Evolutionary conservation across 1,140 invertebrate genomes (phyloP).

Genomic region (Drosophila sproati): DNA sequence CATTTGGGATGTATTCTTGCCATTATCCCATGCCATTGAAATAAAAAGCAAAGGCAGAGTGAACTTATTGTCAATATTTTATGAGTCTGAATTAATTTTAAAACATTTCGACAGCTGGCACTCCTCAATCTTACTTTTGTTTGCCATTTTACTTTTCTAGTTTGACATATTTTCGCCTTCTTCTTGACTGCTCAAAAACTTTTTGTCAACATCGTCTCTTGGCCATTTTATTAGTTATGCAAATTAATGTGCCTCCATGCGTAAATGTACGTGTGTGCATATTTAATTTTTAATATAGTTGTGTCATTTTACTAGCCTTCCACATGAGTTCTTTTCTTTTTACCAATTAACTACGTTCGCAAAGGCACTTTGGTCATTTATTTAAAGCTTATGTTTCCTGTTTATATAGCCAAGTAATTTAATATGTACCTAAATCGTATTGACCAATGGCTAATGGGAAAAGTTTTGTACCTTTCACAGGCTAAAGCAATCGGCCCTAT

Average conservation of each 20-base stretch:
- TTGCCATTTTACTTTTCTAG: slow-evolving; percentile 68
- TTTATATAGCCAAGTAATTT: no score
- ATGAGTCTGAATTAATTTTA: slow-evolving; percentile 81
- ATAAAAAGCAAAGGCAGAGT: not conserved
- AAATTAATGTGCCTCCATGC: slow-evolving; percentile 79
- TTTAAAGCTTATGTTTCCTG: not conserved
- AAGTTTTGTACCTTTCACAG: no score
- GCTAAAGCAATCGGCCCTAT: no score
- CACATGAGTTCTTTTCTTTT: not conserved
- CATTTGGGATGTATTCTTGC: slow-evolving; percentile 28
- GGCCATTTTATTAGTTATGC: slow-evolving; percentile 74
- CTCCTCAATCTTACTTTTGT: slow-evolving; percentile 47
- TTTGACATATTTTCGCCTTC: slow-evolving; percentile 70
- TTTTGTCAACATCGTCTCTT: slow-evolving; percentile 33
- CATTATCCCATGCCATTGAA: slow-evolving; percentile 35
- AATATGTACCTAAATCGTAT: no score
- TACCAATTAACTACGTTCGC: not conserved
- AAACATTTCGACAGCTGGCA: slow-evolving; percentile 71
- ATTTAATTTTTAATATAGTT: slow-evolving; percentile 59
- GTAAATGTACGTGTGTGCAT: slow-evolving; percentile 66
- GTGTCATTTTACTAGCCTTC: not conserved
- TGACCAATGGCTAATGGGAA: no score
- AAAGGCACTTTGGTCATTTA: not conserved
- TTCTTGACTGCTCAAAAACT: slow-evolving; percentile 44
- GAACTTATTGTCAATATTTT: slow-evolving; percentile 73